phyloP scores from a whole-genome alignment of 92 coral and sea anemone genomes.

The Pocillopora grandis region DNA sequence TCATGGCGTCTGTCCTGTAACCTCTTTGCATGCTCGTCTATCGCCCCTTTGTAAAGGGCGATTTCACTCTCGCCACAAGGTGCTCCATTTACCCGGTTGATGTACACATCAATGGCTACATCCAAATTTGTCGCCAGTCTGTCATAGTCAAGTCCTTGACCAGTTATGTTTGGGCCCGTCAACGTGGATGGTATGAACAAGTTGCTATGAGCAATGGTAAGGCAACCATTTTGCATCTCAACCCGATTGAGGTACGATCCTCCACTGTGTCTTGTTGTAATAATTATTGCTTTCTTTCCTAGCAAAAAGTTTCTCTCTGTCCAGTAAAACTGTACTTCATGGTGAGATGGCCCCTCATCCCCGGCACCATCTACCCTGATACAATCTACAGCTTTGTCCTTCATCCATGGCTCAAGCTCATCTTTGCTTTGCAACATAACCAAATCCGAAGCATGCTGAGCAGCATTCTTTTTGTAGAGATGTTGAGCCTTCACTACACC shows the following conservation, averaged over 20 bases:
- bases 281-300: slow-evolving; percentile 26
- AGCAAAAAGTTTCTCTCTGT: slow-evolving; percentile 53
- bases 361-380: slow-evolving; percentile 64
- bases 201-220: slow-evolving; percentile 49
- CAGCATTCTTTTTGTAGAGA: slow-evolving; percentile 49
- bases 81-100: slow-evolving; percentile 49
- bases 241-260: slow-evolving; percentile 54
- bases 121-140: slow-evolving; percentile 8
- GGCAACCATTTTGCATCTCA: slow-evolving; percentile 58
- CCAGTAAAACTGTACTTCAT: slow-evolving; percentile 63
- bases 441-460: slow-evolving; percentile 62
- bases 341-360: slow-evolving; percentile 62
- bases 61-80: slow-evolving; percentile 36
- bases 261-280: slow-evolving; percentile 65
- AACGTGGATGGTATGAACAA: slow-evolving; percentile 65
- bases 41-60: slow-evolving; percentile 38
- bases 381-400: slow-evolving; percentile 48
- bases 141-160: too few species aligned
- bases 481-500: slow-evolving; percentile 59
- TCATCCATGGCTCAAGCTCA: slow-evolving; percentile 23
- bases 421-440: slow-evolving; percentile 46
- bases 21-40: slow-evolving; percentile 37
- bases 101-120: slow-evolving; percentile 53
- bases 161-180: slow-evolving; percentile 27
- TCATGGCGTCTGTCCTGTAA: too few species aligned